Evolutionary conservation across 2,113 vertebrate genomes (phyloP).

Genomic region (Hucho hucho): DNA sequence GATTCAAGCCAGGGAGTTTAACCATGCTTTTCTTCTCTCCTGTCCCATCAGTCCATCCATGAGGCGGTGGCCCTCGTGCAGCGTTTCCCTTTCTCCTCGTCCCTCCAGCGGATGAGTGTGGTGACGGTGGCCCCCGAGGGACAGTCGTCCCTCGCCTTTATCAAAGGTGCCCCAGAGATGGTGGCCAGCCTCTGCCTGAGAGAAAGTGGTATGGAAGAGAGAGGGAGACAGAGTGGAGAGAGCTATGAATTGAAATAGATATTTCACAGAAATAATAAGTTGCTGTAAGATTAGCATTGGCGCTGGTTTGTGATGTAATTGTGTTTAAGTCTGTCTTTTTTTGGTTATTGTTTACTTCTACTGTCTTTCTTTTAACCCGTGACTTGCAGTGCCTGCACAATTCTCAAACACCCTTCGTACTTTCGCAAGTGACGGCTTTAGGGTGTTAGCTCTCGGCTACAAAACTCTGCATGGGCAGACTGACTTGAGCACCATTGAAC

Average conservation of each 20-base stretch:
- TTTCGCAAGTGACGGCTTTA: conserved; percentile 84
- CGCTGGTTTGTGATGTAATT: neutral
- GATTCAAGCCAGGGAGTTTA: neutral
- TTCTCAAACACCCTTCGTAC: conserved; percentile 78
- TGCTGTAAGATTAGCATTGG: neutral
- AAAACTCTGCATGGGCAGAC: conserved; percentile 67
- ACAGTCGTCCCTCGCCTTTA: conserved; percentile 61
- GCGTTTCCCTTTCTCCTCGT: conserved; percentile 90
- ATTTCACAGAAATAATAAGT: neutral
- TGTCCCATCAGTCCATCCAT: conserved; percentile 58
- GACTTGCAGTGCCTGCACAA: conserved; percentile 78
- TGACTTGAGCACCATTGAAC: conserved; percentile 73
- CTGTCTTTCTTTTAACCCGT: neutral
- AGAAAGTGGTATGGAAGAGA: conserved; percentile 73
- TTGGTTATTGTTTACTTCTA: neutral
- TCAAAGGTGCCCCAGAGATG: conserved; percentile 92
- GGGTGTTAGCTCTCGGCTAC: conserved; percentile 85
- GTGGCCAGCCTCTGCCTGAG: conserved; percentile 84
- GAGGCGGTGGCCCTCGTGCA: conserved; percentile 76
- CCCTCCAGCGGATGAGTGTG: conserved; percentile 89
- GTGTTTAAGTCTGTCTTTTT: neutral
- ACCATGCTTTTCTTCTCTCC: neutral
- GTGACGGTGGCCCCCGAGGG: conserved; percentile 70
- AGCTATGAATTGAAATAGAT: neutral
- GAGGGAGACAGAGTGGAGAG: neutral